phyloP scores from a whole-genome alignment of 1,140 invertebrate genomes.

The Pseudobourletiella spinata region DNA sequence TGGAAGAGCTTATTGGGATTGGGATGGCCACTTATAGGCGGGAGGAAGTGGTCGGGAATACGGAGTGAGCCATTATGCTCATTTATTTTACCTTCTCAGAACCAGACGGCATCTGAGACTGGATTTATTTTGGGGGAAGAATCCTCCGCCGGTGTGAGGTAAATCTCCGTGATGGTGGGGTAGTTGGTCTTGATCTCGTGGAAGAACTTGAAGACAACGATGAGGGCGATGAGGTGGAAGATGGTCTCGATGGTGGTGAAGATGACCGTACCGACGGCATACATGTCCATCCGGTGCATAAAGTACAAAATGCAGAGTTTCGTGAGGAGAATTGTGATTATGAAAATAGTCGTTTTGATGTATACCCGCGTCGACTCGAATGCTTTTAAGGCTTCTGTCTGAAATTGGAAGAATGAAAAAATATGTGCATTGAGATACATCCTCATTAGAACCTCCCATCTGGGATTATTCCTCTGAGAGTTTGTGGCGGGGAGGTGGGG shows the following conservation, averaged over 20 bases:
- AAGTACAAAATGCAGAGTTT: constrained; percentile 5
- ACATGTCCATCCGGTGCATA: constrained; percentile 4
- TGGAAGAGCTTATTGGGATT: no score
- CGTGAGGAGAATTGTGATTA: not conserved
- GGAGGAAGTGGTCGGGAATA: no score
- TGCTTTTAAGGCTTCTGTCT: constrained; percentile 8
- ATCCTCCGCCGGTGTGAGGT: constrained; percentile 1
- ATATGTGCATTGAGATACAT: no score
- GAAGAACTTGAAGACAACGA: constrained; percentile 3
- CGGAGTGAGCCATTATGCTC: no score
- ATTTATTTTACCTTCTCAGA: no score
- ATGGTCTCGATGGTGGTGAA: not conserved
- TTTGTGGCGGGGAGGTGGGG: no score
- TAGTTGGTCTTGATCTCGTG: constrained; percentile 2
- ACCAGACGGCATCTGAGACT: constrained; percentile 6
- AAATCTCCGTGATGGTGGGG: not conserved
- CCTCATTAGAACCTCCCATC: no score
- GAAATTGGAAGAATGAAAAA: not conserved
- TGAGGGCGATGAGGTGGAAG: not conserved
- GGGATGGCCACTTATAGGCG: no score
- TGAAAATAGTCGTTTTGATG: not conserved
- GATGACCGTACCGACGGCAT: not conserved
- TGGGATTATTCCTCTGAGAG: no score
- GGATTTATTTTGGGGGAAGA: not conserved
- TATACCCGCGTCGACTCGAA: not conserved